A percentile compares a stretch with the other conserved stretches of the same genome.
phyloP scores from a whole-genome alignment of 2,888 invertebrate species.

The Metalampra italica region DNA sequence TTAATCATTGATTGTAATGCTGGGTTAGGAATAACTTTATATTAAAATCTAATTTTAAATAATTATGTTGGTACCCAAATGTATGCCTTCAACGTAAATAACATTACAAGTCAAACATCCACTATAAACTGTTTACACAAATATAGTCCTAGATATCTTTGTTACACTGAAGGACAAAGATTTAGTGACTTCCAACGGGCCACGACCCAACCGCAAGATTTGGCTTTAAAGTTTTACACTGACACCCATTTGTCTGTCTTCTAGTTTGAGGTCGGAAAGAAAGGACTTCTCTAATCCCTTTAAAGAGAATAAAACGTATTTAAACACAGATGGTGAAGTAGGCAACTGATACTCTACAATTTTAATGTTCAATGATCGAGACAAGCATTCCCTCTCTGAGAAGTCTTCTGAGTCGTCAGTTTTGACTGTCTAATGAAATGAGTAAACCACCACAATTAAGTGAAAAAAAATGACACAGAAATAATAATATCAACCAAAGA shows the following conservation, averaged over 20 bases:
- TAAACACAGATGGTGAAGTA: neutral
- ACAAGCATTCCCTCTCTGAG: too few relatives aligned
- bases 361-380: too few relatives aligned
- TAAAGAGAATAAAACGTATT: neutral
- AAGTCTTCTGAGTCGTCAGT: too few relatives aligned
- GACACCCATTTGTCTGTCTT: conserved; percentile 17
- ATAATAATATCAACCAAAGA: too few relatives aligned
- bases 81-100: too few relatives aligned
- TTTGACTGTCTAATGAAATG: too few relatives aligned
- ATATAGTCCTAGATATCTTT: conserved; percentile 13
- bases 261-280: conserved; percentile 8
- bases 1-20: too few relatives aligned
- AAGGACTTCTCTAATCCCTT: conserved; percentile 10
- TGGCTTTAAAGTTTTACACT: conserved; percentile 14
- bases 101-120: neutral
- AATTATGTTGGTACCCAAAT: too few relatives aligned
- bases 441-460: too few relatives aligned
- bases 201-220: conserved; percentile 10
- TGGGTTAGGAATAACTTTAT: too few relatives aligned
- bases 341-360: neutral
- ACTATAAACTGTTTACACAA: conserved; percentile 8
- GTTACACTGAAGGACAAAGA: conserved; percentile 11
- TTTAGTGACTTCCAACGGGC: conserved; percentile 13
- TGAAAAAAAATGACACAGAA: too few relatives aligned
- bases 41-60: too few relatives aligned